Evolutionary conservation across 92 coral and sea anemone genomes (phyloP).

Genomic region (Isaurus tuberculatus): DNA sequence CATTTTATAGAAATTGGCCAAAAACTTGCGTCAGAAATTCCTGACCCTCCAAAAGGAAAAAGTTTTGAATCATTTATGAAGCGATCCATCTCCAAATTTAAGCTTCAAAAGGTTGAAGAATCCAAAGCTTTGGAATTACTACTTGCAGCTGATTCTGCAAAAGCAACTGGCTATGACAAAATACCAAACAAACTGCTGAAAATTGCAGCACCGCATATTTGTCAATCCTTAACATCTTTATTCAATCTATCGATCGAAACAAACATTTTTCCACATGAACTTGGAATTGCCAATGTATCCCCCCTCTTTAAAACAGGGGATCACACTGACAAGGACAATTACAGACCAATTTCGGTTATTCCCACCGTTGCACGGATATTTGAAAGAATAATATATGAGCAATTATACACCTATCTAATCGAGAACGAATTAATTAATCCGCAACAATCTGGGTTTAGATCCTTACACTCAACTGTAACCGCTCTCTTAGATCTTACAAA

Average conservation of each 20-base stretch:
- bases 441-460: no score
- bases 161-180: conserved; percentile 47
- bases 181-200: conserved; percentile 25
- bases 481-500: no score
- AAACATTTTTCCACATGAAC: no score
- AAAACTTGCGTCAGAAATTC: conserved; percentile 54
- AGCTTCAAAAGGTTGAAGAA: neutral
- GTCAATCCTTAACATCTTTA: conserved; percentile 26
- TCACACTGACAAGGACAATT: no score
- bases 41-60: conserved; percentile 6
- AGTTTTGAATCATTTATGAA: conserved; percentile 9
- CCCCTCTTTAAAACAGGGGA: no score
- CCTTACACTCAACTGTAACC: no score
- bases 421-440: neutral
- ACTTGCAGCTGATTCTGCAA: conserved; percentile 16
- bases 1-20: conserved; percentile 50
- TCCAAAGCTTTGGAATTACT: conserved; percentile 21
- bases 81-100: neutral
- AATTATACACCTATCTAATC: neutral
- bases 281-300: no score
- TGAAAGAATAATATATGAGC: no score
- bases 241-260: conserved; percentile 38
- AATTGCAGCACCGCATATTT: conserved; percentile 28
- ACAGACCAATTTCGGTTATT: no score
- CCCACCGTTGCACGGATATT: no score